Percentiles rank a stretch among this genome's conserved stretches.
Evolutionary conservation across 2,888 invertebrate species (phyloP).

Genomic region (Keiferia lycopersicella): DNA sequence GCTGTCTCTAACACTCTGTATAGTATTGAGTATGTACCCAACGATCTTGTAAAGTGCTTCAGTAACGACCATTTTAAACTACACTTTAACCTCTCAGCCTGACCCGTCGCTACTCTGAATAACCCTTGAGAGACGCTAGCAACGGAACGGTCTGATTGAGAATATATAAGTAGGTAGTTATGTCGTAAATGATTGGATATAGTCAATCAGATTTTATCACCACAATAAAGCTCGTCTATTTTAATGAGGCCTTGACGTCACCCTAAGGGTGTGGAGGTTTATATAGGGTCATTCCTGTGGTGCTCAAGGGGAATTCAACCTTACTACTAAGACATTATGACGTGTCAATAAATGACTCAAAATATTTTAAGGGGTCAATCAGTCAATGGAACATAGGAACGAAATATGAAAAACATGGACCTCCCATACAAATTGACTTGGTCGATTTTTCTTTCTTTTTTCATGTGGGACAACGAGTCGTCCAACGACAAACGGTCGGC

Average conservation of each 20-base stretch:
- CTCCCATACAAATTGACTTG: no score
- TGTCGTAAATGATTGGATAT: constrained; percentile 7
- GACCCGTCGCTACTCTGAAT: constrained; percentile 1
- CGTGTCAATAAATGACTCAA: no score
- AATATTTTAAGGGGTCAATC: no score
- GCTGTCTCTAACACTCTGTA: no score
- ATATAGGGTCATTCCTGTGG: neutral
- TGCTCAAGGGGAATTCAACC: neutral
- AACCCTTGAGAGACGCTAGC: neutral
- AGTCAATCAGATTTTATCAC: constrained; percentile 20
- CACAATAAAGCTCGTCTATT: constrained; percentile 23
- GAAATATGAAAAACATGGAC: no score
- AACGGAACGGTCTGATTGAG: neutral
- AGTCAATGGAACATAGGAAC: no score
- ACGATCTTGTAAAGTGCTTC: neutral
- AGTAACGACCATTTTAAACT: neutral
- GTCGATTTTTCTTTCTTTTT: no score
- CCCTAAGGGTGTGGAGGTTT: constrained; percentile 5
- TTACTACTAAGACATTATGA: neutral
- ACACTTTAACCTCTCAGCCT: neutral
- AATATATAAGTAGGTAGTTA: neutral
- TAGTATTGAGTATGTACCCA: neutral
- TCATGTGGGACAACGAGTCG: no score
- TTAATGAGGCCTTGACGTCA: constrained; percentile 22
- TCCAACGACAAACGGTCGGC: no score